phyloP scores from a whole-genome alignment of 2,888 invertebrate species.

The Adelphocoris suturalis region DNA sequence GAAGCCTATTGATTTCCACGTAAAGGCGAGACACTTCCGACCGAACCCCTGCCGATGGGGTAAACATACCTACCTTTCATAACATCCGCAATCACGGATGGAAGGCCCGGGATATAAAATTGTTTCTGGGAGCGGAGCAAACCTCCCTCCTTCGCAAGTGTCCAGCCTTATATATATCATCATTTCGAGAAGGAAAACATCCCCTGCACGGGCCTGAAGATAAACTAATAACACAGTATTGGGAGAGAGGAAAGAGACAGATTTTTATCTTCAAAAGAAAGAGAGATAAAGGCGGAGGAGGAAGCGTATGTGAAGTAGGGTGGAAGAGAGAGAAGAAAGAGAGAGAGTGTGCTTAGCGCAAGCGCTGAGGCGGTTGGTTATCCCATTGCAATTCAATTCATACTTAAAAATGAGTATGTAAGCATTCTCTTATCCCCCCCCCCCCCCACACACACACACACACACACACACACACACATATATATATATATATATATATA shows the following conservation, averaged over 20 bases:
- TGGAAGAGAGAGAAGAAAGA: too few relatives aligned
- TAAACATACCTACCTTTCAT: conserved; percentile 57
- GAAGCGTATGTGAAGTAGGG: too few relatives aligned
- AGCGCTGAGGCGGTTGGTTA: too few relatives aligned
- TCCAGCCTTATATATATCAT: conserved; percentile 34
- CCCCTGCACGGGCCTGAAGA: not conserved
- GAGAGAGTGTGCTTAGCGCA: too few relatives aligned
- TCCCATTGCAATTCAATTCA: too few relatives aligned
- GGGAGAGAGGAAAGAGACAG: not conserved
- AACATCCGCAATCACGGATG: conserved; percentile 41
- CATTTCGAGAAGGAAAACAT: conserved; percentile 47
- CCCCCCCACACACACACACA: too few relatives aligned
- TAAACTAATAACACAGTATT: conserved; percentile 15
- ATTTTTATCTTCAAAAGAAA: conserved; percentile 20
- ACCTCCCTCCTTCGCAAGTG: conserved; percentile 11
- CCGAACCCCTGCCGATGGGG: not conserved
- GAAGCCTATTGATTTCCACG: conserved; percentile 47
- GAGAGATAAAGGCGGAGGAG: not conserved
- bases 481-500: too few relatives aligned
- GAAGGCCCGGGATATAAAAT: conserved; percentile 38
- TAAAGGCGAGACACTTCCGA: not conserved
- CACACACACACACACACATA: too few relatives aligned
- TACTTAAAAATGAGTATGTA: too few relatives aligned
- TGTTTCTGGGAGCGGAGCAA: conserved; percentile 11
- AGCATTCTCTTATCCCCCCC: too few relatives aligned